Evolutionary conservation across 2,113 vertebrate species (phyloP).

Genomic region (Neotoma lepida): DNA sequence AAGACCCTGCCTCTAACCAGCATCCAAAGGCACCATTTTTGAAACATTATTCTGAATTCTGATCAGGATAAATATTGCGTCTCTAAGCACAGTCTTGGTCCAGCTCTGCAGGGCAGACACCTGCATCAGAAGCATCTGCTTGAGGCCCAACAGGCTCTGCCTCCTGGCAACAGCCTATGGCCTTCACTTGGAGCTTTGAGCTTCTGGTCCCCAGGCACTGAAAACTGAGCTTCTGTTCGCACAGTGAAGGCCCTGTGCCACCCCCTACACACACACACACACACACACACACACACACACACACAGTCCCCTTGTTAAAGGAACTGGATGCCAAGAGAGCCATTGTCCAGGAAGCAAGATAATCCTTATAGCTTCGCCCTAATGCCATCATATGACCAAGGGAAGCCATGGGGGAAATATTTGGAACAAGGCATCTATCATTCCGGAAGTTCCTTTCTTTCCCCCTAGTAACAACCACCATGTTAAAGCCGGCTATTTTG

Average conservation of each 20-base stretch:
- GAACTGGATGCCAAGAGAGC: fast-evolving
- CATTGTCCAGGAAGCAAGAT: background rate
- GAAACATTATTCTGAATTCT: background rate
- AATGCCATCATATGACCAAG: background rate
- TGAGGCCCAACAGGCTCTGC: background rate
- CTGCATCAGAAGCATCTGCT: background rate
- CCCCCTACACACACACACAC: too few relatives aligned
- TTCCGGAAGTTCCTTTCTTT: background rate
- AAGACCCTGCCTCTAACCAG: background rate
- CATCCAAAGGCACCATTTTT: too few relatives aligned
- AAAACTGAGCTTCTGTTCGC: background rate
- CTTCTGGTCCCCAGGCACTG: fast-evolving
- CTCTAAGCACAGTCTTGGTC: background rate
- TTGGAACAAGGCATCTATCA: background rate
- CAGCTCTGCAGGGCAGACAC: fast-evolving
- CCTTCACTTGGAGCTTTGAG: fast-evolving
- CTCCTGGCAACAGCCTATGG: background rate
- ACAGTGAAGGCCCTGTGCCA: fast-evolving
- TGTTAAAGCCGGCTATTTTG: background rate
- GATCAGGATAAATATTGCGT: background rate
- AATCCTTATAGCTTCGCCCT: background rate
- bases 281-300: too few relatives aligned
- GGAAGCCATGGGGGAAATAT: background rate
- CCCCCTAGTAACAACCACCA: background rate
- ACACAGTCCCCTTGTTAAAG: fast-evolving